Percentiles rank a stretch among this genome's conserved stretches.
Conservation (phyloP, 2,113 vertebrate species). For the Campylomormyrus numenius region DNA sequence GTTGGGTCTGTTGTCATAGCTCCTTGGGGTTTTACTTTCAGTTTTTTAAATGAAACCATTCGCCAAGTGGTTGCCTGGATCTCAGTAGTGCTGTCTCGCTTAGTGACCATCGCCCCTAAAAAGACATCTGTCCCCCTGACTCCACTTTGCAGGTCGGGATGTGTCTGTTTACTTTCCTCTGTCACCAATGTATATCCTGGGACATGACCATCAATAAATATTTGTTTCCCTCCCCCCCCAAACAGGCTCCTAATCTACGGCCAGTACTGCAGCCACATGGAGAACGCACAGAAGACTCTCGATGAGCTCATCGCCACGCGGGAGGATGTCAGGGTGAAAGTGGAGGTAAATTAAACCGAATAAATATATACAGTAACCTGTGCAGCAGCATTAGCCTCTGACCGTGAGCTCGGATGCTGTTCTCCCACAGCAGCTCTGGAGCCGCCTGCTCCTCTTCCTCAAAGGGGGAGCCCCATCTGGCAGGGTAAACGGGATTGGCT, state of each 20-base stretch:
- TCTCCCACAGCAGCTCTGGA: background rate
- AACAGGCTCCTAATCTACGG: slow-evolving; percentile 90
- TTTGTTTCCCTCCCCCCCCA: background rate
- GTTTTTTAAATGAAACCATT: background rate
- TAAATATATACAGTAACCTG: background rate
- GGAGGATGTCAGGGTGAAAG: slow-evolving; percentile 84
- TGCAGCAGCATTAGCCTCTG: background rate
- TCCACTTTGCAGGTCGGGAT: background rate
- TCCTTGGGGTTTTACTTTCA: background rate
- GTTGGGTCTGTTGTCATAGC: background rate
- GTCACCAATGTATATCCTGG: background rate
- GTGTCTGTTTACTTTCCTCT: background rate
- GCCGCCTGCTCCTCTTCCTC: background rate
- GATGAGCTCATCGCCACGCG: slow-evolving; percentile 78
- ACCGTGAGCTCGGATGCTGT: background rate
- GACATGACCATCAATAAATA: background rate
- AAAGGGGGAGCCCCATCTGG: background rate
- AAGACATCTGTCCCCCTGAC: background rate
- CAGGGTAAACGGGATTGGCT: too few species aligned
- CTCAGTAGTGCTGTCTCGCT: background rate
- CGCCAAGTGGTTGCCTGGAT: background rate
- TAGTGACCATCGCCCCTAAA: background rate
- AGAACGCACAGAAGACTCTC: slow-evolving; percentile 85
- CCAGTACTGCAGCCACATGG: slow-evolving; percentile 95
- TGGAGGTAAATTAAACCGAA: slow-evolving; percentile 68